Evolutionary conservation across 2,797 vertebrate genomes (phyloP).

Genomic region (Podarcis lilfordi): DNA sequence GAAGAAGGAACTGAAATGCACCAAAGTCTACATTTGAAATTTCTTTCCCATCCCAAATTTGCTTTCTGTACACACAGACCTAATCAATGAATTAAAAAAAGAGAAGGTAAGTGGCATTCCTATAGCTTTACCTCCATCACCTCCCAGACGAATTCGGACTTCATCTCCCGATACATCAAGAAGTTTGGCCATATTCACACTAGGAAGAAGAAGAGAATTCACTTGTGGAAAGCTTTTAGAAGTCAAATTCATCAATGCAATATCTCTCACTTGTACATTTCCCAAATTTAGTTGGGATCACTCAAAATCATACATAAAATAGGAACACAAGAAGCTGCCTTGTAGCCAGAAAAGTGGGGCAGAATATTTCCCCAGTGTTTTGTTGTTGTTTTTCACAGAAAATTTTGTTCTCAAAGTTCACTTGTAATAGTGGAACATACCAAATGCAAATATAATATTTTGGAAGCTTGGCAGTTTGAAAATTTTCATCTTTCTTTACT

Average conservation of each 20-base stretch:
- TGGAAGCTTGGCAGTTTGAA: no score
- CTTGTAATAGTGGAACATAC: no score
- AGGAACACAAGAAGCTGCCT: background rate
- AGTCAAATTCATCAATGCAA: background rate
- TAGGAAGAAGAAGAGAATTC: slow-evolving; percentile 37
- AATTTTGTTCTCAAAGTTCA: no score
- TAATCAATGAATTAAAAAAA: background rate
- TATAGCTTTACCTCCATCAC: slow-evolving; percentile 66
- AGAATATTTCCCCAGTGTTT: no score
- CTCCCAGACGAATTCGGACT: slow-evolving; percentile 33
- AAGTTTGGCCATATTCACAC: slow-evolving; percentile 48
- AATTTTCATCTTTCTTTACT: no score
- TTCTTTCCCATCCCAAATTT: background rate
- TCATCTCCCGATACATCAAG: slow-evolving; percentile 53
- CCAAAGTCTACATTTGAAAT: background rate
- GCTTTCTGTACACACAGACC: background rate
- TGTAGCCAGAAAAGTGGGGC: no score
- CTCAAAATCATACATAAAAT: background rate
- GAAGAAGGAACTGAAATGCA: background rate
- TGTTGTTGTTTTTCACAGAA: no score
- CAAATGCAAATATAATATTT: no score
- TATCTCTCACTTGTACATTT: background rate
- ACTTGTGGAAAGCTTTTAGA: background rate
- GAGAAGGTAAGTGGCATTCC: background rate
- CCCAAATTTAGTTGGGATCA: background rate